Conservation (phyloP, 2,888 invertebrate species). For the Agrenia bidenticulata region DNA sequence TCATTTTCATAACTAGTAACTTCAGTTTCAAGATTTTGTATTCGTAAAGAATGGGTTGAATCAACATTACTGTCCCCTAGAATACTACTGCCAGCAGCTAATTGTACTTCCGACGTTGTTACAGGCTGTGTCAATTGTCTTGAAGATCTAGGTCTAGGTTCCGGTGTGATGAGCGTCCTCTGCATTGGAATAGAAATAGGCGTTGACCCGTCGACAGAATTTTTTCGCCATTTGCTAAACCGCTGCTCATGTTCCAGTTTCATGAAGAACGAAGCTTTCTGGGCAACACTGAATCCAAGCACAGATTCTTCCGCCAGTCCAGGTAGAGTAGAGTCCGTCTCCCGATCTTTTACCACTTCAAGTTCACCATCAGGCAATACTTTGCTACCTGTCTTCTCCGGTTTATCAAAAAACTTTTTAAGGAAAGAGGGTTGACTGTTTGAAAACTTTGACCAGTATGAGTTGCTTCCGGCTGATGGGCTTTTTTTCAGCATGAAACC, state of each 20-base stretch:
- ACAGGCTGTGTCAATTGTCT: constrained; percentile 44
- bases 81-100: neutral
- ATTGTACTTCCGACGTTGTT: constrained; percentile 35
- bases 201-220: constrained; percentile 30
- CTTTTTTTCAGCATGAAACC: constrained; percentile 47
- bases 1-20: too few relatives aligned
- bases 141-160: constrained; percentile 5
- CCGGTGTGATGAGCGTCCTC: neutral
- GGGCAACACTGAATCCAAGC: constrained; percentile 47
- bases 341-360: neutral
- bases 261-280: constrained; percentile 52
- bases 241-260: constrained; percentile 51
- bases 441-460: constrained; percentile 49
- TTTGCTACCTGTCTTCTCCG: neutral
- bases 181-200: neutral
- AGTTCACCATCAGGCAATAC: neutral
- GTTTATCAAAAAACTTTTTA: constrained; percentile 46
- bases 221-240: constrained; percentile 51
- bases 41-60: too few relatives aligned
- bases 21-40: too few relatives aligned
- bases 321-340: neutral
- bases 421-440: constrained; percentile 47
- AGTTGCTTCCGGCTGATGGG: constrained; percentile 49
- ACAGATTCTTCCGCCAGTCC: constrained; percentile 33
- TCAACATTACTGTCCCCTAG: too few relatives aligned